Evolutionary conservation across 2,113 vertebrate genomes (phyloP).

Genomic region (Halcyon malimbica): DNA sequence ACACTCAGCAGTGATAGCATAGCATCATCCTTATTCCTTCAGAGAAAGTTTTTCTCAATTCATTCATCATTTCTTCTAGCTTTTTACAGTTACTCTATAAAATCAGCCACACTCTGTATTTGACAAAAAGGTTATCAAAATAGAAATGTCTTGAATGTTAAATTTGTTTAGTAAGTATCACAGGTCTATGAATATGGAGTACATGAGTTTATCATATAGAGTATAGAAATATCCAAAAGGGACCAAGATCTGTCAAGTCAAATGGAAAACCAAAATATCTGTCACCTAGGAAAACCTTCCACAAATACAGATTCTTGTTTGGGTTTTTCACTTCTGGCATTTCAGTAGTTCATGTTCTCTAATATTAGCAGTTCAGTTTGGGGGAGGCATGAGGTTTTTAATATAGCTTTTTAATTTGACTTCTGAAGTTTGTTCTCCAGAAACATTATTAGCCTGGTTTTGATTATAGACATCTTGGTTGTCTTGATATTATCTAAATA

Average conservation of each 20-base stretch:
- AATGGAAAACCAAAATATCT: neutral
- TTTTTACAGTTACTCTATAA: slow-evolving; percentile 38
- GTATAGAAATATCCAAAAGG: neutral
- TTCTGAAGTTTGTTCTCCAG: neutral
- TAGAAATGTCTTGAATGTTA: slow-evolving; percentile 34
- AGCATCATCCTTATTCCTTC: slow-evolving; percentile 27
- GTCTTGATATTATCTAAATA: neutral
- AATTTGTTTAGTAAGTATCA: slow-evolving; percentile 17
- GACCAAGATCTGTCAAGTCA: neutral
- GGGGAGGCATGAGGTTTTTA: neutral
- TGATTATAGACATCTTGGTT: neutral
- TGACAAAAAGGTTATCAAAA: slow-evolving; percentile 36
- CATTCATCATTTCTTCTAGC: slow-evolving; percentile 35
- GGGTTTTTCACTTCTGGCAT: neutral
- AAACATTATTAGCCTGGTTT: neutral
- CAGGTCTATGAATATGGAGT: neutral
- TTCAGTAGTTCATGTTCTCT: neutral
- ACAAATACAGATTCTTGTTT: neutral
- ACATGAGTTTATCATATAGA: neutral
- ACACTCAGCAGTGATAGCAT: slow-evolving; percentile 23
- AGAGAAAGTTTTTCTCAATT: slow-evolving; percentile 18
- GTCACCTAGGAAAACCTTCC: neutral
- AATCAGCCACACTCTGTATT: slow-evolving; percentile 8
- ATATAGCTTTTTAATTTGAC: neutral
- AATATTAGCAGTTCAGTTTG: neutral